Base-by-base conservation (phyloP, 2,888 invertebrate species). In the Callimorpha dominula region DNA sequence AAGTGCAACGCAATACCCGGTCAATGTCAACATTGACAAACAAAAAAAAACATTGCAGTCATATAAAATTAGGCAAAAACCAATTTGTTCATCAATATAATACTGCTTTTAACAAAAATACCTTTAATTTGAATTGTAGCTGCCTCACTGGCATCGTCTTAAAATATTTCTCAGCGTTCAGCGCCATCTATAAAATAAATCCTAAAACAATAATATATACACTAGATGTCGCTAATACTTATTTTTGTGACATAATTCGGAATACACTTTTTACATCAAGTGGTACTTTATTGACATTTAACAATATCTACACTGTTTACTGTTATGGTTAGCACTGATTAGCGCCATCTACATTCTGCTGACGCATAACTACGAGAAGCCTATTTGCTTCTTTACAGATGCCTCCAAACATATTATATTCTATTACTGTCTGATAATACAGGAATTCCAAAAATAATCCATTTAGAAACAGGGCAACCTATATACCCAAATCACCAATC, bases 161-260 rank as follows among this genome's bases (percentile, higher is more conserved):
- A 81, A 83, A 82, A 81, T 57, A 64, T 43, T 73, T 50, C 4
- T 20, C 49, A 49, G 76, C 78, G 72, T 64, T 77, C 70, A 81
- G 78, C 79, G 77, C 76, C 74, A 79, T 79, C 83, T 78, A 73
- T 83, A 71, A 73, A 65, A 78, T 68, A 81, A 74, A 79, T 73
- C 74, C 78, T 77, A 80, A 78, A 74, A 71, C 60, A 66, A 76
- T 70, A 80, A 72, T 80, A 76, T 70, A 71, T 75, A 49, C 72
- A 69, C 78, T 71, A 77, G 83, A 68, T 77, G 78, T 69, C 79
- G 73, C 65, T 74, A 76, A 42, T 81, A 69, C 73, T 60, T 76
- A 81, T 68, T 60, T 70, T 78, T 77, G 75, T 75, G 84, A 78
- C 72, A 11, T 81, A 78, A 84, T 82, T 82, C 84, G 82, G 82